Evolutionary conservation across 2,888 invertebrate genomes (phyloP).

Genomic region (Glaucopsyche alexis): DNA sequence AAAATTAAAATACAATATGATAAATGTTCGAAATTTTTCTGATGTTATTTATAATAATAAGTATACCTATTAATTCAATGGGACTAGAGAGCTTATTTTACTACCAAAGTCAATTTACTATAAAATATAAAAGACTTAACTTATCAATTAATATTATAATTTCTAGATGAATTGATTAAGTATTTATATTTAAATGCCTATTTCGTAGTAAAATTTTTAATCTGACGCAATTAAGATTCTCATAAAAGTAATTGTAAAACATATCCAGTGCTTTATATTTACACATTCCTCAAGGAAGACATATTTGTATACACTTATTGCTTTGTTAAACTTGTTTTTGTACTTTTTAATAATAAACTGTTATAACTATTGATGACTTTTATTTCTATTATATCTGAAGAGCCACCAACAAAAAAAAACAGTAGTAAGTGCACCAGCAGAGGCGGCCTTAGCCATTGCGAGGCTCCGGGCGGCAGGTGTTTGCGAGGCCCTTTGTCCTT

Average conservation of each 20-base stretch:
- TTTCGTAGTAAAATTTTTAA: neutral
- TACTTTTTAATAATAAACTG: constrained; percentile 31
- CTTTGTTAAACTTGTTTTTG: constrained; percentile 31
- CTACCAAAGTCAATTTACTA: neutral
- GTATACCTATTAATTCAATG: neutral
- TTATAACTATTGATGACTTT: constrained; percentile 16
- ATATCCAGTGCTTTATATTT: constrained; percentile 30
- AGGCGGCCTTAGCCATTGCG: too few species aligned
- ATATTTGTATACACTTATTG: constrained; percentile 33
- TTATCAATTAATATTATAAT: neutral
- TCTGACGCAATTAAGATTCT: neutral
- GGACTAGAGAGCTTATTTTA: neutral
- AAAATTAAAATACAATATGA: too few species aligned
- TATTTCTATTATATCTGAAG: neutral
- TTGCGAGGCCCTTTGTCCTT: too few species aligned
- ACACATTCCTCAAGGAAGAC: constrained; percentile 33
- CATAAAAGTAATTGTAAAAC: constrained; percentile 27
- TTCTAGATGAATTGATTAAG: neutral
- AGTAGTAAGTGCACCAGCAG: too few species aligned
- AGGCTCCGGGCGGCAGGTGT: too few species aligned
- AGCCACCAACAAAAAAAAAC: too few species aligned
- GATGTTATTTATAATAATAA: too few species aligned
- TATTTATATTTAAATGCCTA: too few species aligned
- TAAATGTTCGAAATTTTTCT: neutral
- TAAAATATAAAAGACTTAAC: neutral